These are phyloP conservation scores for Parasteatoda tepidariorum DNA, from an alignment of 1,140 invertebrate species.

Conservation along the genomic window DNA sequence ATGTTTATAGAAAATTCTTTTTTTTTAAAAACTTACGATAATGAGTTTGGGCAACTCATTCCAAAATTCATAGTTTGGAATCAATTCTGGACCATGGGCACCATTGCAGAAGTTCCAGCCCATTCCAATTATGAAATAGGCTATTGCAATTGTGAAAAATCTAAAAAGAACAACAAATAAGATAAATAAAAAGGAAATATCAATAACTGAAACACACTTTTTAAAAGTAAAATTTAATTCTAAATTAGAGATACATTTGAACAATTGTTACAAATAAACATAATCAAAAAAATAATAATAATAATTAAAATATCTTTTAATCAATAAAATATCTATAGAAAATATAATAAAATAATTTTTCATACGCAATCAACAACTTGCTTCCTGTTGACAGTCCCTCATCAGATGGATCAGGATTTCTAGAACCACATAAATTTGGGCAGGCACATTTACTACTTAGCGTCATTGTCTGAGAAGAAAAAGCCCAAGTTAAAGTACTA, in stretches of 20 bases:
- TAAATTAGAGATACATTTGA: neutral
- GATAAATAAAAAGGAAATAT: neutral
- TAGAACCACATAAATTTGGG: neutral
- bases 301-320: neutral
- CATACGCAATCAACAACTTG: conserved; percentile 38
- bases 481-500: too few relatives aligned
- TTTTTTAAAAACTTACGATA: conserved; percentile 54
- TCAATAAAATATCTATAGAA: neutral
- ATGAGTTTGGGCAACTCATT: conserved; percentile 51
- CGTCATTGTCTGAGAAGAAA: conserved; percentile 28
- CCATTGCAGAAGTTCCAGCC: conserved; percentile 55
- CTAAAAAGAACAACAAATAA: too few relatives aligned
- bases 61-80: conserved; percentile 60
- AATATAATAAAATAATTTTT: neutral
- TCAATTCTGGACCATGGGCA: conserved; percentile 38
- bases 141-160: conserved; percentile 41
- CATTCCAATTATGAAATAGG: conserved; percentile 42
- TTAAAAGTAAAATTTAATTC: neutral
- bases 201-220: neutral
- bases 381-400: conserved; percentile 47
- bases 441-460: conserved; percentile 33
- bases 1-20: too few relatives aligned
- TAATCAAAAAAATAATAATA: neutral
- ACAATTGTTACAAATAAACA: neutral
- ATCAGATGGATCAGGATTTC: neutral